Base-by-base conservation (phyloP, 1,140 invertebrate genomes). In the Diachasmimorpha longicaudata region DNA sequence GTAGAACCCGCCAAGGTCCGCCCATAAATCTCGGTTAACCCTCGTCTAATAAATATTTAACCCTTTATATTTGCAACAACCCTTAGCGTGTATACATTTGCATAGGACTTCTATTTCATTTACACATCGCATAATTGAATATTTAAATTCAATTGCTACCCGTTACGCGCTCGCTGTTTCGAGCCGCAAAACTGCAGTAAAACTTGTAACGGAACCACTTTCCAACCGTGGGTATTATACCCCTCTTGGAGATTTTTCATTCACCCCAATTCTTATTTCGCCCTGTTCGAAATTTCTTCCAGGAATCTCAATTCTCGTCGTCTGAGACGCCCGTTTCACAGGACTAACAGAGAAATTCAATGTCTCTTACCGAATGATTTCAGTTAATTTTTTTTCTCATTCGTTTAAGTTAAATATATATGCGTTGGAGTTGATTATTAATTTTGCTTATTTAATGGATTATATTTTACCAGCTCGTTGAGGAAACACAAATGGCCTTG, bases 21-120 rank as follows among this genome's bases (percentile, higher is more conserved):
- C 21, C 80, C 82, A 87, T 89, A 89, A 89, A 88, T 88, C 87
- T 87, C 84, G 84, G 85, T 86, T 88, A 85, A 88, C 85, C 84
- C 86, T 85, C 82, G 77, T 81, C 87, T 89, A 88, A 89, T 88
- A 89, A 88, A 89, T 89, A 89, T 89, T 89, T 89, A 89, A 89
- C 88, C 88, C 87, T 89, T 89, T 89, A 89, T 87, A 88, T 89
- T 89, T 89, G 85, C 88, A 88, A 88, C 86, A 87, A 86, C 86
- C 87, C 87, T 87, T 88, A 86, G 84, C 88, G 81, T 88, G 87
- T 88, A 86, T 77, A 84, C 83, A 90, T 90, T 91, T 90, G 89
- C 90, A 91, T 91, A 90, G 89, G 89, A 89, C 89, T 90, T 90
- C 89, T 91, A 90, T 91, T 91, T 90, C 90, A 91, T 91, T 91